phyloP scores from a whole-genome alignment of 2,888 invertebrate species.

The Troides aeacus region DNA sequence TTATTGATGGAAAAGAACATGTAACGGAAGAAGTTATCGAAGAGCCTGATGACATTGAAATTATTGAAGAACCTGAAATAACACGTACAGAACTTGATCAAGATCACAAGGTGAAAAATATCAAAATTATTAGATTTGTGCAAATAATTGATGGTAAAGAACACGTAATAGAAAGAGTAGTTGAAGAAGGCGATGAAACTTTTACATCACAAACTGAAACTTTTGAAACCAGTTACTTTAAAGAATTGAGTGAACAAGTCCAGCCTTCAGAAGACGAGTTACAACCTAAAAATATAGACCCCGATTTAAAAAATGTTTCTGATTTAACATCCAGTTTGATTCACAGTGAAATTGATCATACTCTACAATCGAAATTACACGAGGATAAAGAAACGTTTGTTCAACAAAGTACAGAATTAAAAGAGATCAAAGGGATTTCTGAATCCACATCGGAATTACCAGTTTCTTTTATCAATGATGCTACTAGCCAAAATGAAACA shows the following conservation, averaged over 20 bases:
- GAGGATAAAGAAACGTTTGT: background rate
- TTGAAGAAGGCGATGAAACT: constrained; percentile 71
- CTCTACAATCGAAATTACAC: background rate
- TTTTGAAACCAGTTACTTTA: background rate
- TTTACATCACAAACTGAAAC: constrained; percentile 37
- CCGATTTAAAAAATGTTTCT: constrained; percentile 1
- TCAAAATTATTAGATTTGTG: constrained; percentile 74
- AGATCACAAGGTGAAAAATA: constrained; percentile 26
- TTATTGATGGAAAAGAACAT: constrained; percentile 90
- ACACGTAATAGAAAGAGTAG: constrained; percentile 86
- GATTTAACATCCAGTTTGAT: constrained; percentile 41
- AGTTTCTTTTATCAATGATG: background rate
- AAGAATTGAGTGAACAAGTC: background rate
- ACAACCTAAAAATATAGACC: background rate
- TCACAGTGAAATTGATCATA: constrained; percentile 15
- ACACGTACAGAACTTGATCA: constrained; percentile 43
- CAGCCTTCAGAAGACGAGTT: background rate
- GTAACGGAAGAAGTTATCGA: constrained; percentile 91
- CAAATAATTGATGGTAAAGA: constrained; percentile 88
- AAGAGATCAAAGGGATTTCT: background rate
- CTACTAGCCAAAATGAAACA: constrained; percentile 2
- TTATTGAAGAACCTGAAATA: constrained; percentile 78
- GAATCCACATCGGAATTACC: background rate
- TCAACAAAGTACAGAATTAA: too few species aligned
- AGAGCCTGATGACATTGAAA: constrained; percentile 89